Percentiles rank a stretch among this genome's conserved stretches.
Evolutionary conservation across 2,888 invertebrate genomes (phyloP).

Genomic region (Phymatocera aterrima): DNA sequence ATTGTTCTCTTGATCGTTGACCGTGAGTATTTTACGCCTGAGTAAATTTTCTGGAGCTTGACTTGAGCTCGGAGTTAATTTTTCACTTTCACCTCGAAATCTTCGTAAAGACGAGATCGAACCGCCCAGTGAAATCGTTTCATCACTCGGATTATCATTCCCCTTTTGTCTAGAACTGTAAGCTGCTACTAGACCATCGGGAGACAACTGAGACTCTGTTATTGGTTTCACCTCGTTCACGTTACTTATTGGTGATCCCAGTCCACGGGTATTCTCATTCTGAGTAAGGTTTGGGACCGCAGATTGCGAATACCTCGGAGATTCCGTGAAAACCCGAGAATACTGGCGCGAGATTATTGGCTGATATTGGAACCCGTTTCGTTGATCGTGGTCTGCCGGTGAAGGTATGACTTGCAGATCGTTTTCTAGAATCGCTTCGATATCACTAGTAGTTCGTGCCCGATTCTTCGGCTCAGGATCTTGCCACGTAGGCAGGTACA

Average conservation of each 20-base stretch:
- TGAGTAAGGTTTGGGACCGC: slow-evolving; percentile 34
- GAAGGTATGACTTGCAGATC: slow-evolving; percentile 43
- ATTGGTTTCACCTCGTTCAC: slow-evolving; percentile 37
- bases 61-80: not conserved
- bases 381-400: slow-evolving; percentile 37
- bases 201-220: slow-evolving; percentile 37
- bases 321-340: slow-evolving; percentile 16
- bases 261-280: slow-evolving; percentile 9
- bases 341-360: slow-evolving; percentile 41
- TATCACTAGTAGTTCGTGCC: slow-evolving; percentile 26
- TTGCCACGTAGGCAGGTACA: slow-evolving; percentile 19
- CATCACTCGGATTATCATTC: not conserved
- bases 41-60: not conserved
- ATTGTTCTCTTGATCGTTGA: slow-evolving; percentile 34
- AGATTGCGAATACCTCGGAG: slow-evolving; percentile 35
- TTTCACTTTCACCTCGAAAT: not conserved
- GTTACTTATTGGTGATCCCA: slow-evolving; percentile 33
- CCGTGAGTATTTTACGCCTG: slow-evolving; percentile 26
- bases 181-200: not conserved
- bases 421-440: slow-evolving; percentile 32
- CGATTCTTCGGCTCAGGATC: slow-evolving; percentile 22
- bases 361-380: slow-evolving; percentile 44
- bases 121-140: not conserved
- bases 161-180: slow-evolving; percentile 2
- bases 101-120: not conserved